Conservation (phyloP, 2,113 vertebrate species). For the Setophaga petechia region DNA sequence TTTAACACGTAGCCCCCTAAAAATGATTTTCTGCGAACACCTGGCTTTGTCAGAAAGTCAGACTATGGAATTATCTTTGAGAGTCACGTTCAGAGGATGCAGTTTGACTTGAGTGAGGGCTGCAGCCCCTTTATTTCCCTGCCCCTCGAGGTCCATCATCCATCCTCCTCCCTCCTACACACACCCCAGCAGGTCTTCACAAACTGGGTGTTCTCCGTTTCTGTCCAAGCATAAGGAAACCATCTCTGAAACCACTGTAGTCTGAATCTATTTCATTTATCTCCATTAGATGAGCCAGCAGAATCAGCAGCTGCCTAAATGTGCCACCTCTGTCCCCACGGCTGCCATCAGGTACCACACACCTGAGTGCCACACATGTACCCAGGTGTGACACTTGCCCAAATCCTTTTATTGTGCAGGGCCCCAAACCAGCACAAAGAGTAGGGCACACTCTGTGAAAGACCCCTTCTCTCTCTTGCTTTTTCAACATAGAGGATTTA, state of each 20-base stretch:
- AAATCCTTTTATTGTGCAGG: neutral
- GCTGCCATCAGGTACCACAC: neutral
- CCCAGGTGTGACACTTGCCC: fast-evolving
- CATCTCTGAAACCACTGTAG: neutral
- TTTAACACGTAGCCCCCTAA: neutral
- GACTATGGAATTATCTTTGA: neutral
- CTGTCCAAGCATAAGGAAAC: neutral
- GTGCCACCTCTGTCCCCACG: no score
- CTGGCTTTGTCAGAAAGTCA: neutral
- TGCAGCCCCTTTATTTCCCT: neutral
- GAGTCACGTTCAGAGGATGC: neutral
- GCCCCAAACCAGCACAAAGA: neutral
- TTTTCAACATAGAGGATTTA: fast-evolving
- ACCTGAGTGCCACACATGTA: fast-evolving
- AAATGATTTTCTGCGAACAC: conserved; percentile 32
- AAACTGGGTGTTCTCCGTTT: neutral
- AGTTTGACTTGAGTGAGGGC: neutral
- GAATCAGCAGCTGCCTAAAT: fast-evolving
- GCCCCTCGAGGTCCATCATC: neutral
- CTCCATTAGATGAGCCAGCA: fast-evolving
- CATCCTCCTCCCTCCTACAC: no score
- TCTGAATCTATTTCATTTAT: neutral
- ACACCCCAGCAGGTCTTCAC: neutral
- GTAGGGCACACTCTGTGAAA: neutral
- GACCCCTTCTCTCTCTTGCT: no score